phyloP scores from a whole-genome alignment of 2,888 invertebrate genomes.

The Ceriagrion tenellum region DNA sequence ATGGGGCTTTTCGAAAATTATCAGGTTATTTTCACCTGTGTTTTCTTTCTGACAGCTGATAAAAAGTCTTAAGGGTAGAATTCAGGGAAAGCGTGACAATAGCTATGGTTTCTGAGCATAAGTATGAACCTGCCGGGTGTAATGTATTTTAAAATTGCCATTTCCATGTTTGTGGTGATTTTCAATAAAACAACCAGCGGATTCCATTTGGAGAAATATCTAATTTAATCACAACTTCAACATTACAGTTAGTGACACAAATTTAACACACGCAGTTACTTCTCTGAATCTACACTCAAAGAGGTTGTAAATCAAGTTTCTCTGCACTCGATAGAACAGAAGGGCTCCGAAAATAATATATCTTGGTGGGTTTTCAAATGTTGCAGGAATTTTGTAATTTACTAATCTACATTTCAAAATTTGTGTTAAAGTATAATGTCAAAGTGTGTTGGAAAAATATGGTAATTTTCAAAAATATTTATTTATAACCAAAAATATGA shows the following conservation, averaged over 20 bases:
- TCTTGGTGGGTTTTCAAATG: neutral
- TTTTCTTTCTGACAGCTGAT: no score
- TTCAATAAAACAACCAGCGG: neutral
- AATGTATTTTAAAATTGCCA: no score
- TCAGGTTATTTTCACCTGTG: no score
- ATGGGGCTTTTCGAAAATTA: no score
- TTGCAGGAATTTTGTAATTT: neutral
- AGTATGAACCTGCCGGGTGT: no score
- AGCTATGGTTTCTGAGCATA: no score
- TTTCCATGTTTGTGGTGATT: neutral
- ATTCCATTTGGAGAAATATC: conserved; percentile 33
- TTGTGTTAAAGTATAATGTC: neutral
- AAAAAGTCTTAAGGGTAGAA: no score
- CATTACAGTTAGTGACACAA: conserved; percentile 49
- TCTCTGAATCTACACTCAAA: conserved; percentile 34
- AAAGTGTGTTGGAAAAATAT: neutral
- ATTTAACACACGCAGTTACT: conserved; percentile 29
- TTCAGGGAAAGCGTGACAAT: no score
- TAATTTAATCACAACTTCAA: conserved; percentile 59
- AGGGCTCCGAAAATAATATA: neutral
- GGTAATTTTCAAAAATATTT: neutral
- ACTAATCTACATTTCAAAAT: neutral
- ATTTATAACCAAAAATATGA: neutral
- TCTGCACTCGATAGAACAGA: conserved; percentile 52
- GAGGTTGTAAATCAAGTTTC: neutral